Percentiles rank a stretch among this genome's conserved stretches.
phyloP scores from a whole-genome alignment of 2,113 vertebrate species.

The Pangasianodon hypophthalmus region DNA sequence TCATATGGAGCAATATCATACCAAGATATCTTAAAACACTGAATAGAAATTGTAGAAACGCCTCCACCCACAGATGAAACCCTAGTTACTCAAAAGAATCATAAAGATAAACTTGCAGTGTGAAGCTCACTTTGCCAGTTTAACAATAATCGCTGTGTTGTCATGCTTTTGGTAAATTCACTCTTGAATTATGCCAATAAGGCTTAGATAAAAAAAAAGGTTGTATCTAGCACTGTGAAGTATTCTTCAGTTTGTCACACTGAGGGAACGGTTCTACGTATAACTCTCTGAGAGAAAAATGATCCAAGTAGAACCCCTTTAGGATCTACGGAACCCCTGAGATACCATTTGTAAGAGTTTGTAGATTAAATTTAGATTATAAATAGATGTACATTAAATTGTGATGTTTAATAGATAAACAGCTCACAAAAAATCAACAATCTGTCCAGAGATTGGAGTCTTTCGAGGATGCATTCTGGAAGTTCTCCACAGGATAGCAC shows the following conservation, averaged over 20 bases:
- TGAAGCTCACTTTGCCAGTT: not conserved
- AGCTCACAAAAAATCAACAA: not conserved
- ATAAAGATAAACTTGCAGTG: not conserved
- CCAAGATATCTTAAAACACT: not conserved
- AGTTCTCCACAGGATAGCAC: constrained; percentile 56
- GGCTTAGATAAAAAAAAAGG: not conserved
- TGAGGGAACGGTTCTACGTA: not conserved
- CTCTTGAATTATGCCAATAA: not conserved
- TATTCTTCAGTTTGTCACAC: not conserved
- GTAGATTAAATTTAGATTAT: not conserved
- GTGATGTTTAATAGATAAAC: constrained; percentile 30
- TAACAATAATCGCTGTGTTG: not conserved
- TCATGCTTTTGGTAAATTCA: not conserved
- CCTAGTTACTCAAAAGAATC: not conserved
- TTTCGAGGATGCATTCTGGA: constrained; percentile 43
- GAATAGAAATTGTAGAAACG: not conserved
- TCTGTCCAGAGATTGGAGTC: too few species aligned
- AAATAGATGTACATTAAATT: not conserved
- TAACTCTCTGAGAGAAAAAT: not conserved
- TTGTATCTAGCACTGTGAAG: not conserved
- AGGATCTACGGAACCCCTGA: not conserved
- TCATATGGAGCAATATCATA: not conserved
- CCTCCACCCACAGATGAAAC: not conserved
- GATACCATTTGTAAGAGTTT: constrained; percentile 1
- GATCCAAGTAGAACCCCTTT: not conserved